A percentile compares a stretch with the other conserved stretches of the same genome.
These are phyloP conservation scores for Gnathonemus longibarbis DNA, from an alignment of 2,113 vertebrate genomes.

Conservation along the genomic window DNA sequence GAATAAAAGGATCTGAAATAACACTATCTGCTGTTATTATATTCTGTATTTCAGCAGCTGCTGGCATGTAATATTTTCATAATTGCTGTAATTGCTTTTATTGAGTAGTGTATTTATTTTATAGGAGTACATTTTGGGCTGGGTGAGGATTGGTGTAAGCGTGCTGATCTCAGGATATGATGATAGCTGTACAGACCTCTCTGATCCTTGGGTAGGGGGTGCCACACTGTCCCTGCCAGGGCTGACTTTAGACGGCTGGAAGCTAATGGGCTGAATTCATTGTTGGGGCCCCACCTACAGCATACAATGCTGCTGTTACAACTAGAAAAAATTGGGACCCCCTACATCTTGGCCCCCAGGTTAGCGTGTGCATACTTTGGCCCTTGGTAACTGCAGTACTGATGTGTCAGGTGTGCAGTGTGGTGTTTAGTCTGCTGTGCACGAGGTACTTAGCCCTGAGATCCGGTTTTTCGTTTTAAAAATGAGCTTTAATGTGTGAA, in stretches of 20 bases:
- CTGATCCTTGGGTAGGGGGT: not conserved
- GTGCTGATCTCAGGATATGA: not conserved
- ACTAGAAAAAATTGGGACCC: not conserved
- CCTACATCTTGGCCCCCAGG: not conserved
- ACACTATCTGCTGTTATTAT: not conserved
- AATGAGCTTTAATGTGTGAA: not conserved
- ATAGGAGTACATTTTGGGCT: not conserved
- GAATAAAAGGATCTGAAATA: not conserved
- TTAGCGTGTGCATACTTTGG: not conserved
- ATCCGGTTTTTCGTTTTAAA: not conserved
- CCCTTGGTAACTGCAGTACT: not conserved
- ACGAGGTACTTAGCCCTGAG: not conserved
- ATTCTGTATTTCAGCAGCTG: not conserved
- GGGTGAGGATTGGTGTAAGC: not conserved
- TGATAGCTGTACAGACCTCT: not conserved
- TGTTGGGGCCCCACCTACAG: not conserved
- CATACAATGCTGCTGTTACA: not conserved
- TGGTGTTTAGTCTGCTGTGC: not conserved
- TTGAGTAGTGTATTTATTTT: not conserved
- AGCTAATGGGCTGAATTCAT: not conserved
- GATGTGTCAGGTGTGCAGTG: not conserved
- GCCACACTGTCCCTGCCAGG: not conserved
- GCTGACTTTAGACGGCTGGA: not conserved
- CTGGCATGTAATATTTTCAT: conserved; percentile 2
- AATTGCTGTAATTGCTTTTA: not conserved